Percentiles rank a stretch among this genome's conserved stretches.
These are phyloP conservation scores for Tragelaphus buxtoni DNA, from an alignment of 2,113 vertebrate genomes.

Conservation along the genomic window DNA sequence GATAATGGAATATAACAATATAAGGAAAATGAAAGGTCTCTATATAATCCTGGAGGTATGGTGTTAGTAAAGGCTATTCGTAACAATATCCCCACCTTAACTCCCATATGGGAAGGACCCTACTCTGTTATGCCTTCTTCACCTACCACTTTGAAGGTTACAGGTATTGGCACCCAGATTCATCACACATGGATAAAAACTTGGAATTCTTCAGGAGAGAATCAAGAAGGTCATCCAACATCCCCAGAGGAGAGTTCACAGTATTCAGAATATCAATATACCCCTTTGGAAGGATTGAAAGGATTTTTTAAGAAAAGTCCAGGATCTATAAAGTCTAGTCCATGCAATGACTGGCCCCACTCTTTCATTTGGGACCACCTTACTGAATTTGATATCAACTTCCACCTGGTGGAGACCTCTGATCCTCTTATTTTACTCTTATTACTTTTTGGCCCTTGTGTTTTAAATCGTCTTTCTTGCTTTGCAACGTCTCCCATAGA, in stretches of 20 bases:
- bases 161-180: background rate
- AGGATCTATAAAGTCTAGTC: background rate
- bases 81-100: background rate
- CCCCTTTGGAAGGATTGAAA: background rate
- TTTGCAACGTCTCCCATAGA: background rate
- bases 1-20: background rate
- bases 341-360: background rate
- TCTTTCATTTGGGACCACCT: background rate
- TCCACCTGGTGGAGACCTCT: background rate
- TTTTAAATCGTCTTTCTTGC: background rate
- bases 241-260: background rate
- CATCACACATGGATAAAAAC: background rate
- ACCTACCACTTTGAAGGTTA: background rate
- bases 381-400: background rate
- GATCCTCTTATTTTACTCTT: background rate
- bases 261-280: background rate
- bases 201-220: background rate
- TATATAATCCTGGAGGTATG: background rate
- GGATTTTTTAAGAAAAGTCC: background rate
- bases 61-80: background rate
- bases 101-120: background rate
- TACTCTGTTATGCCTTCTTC: background rate
- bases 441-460: background rate
- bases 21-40: background rate
- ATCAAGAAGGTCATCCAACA: background rate